These are phyloP conservation scores for Pungitius pungitius DNA, from an alignment of 2,113 vertebrate genomes.

Conservation along the genomic window DNA sequence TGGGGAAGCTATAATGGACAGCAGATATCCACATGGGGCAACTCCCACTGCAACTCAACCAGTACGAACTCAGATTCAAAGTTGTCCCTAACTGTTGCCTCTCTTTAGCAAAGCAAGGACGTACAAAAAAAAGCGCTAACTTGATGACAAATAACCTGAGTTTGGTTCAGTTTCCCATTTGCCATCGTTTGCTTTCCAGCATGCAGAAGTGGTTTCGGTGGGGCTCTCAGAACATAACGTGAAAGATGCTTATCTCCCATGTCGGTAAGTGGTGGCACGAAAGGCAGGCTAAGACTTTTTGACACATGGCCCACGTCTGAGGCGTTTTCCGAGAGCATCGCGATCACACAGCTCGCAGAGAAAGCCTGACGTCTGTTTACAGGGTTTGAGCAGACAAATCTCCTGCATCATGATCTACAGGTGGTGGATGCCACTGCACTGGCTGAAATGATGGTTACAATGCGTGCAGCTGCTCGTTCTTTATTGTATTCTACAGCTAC, in stretches of 20 bases:
- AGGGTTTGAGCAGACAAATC: constrained; percentile 61
- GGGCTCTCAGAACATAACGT: constrained; percentile 21
- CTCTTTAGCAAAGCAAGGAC: constrained; percentile 34
- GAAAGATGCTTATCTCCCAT: constrained; percentile 64
- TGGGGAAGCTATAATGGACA: constrained; percentile 55
- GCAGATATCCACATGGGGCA: constrained; percentile 60
- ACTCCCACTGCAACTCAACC: constrained; percentile 40
- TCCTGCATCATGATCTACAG: constrained; percentile 61
- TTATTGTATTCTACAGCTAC: constrained; percentile 32
- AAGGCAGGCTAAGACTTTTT: constrained; percentile 57
- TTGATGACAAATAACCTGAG: constrained; percentile 75
- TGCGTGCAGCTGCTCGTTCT: constrained; percentile 26
- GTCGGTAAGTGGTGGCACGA: constrained; percentile 57
- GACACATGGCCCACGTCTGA: constrained; percentile 73
- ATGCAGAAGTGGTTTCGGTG: constrained; percentile 63
- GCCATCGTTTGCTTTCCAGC: constrained; percentile 67
- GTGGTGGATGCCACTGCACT: constrained; percentile 60
- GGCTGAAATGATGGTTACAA: constrained; percentile 32
- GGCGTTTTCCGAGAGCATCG: constrained; percentile 54
- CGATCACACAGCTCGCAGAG: constrained; percentile 54
- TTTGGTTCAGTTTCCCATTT: constrained; percentile 67
- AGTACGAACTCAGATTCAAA: constrained; percentile 44
- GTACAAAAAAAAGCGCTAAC: constrained; percentile 68
- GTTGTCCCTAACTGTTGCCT: constrained; percentile 32
- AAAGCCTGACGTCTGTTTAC: constrained; percentile 59